These are phyloP conservation scores for Triplophysa yarkandensis DNA, from an alignment of 2,797 vertebrate genomes.

Conservation along the genomic window DNA sequence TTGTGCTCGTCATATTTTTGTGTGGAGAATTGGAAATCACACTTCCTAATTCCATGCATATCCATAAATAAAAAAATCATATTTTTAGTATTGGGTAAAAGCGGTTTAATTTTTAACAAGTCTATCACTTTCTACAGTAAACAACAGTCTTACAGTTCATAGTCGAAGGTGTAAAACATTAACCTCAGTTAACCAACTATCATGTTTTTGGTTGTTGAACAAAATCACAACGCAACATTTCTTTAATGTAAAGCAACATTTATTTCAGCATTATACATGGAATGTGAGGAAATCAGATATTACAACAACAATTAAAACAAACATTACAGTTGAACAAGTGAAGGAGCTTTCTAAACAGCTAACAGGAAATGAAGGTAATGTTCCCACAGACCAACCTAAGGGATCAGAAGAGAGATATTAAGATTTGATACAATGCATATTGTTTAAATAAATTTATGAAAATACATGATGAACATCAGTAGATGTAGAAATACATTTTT, in stretches of 20 bases:
- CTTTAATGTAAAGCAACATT: constrained; percentile 58
- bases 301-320: constrained; percentile 41
- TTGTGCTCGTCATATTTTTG: constrained; percentile 38
- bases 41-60: too few species aligned
- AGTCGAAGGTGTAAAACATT: constrained; percentile 14
- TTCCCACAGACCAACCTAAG: constrained; percentile 31
- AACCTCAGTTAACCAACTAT: not conserved
- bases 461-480: not conserved
- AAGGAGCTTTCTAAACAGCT: constrained; percentile 1
- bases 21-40: not conserved
- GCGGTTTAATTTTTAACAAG: not conserved
- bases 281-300: constrained; percentile 62
- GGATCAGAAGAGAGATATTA: not conserved
- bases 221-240: not conserved
- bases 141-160: constrained; percentile 11
- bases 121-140: not conserved
- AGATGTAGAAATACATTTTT: too few species aligned
- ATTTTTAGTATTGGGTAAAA: not conserved
- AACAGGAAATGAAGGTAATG: constrained; percentile 21
- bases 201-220: not conserved
- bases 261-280: constrained; percentile 66
- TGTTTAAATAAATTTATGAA: not conserved
- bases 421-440: not conserved
- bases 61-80: not conserved
- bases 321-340: constrained; percentile 8